Evolutionary conservation across 2,113 vertebrate genomes (phyloP).

Genomic region (Paedocypris sp.): DNA sequence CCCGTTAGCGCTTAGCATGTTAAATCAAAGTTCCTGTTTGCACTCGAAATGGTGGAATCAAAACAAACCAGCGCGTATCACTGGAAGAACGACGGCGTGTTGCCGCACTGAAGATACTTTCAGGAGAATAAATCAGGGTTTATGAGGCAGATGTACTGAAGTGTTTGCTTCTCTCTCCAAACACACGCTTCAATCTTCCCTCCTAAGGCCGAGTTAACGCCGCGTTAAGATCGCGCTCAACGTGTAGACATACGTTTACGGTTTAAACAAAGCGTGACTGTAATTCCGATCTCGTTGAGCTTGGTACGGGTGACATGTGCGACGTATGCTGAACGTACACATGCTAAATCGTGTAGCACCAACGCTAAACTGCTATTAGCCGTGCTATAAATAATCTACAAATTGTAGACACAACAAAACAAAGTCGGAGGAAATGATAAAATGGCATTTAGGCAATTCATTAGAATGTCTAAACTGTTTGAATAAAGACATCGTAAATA

Average conservation of each 20-base stretch:
- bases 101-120: slow-evolving; percentile 18
- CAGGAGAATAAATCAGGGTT: slow-evolving; percentile 18
- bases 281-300: too few relatives aligned
- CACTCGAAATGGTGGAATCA: slow-evolving; percentile 26
- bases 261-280: too few relatives aligned
- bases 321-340: too few relatives aligned
- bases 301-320: too few relatives aligned
- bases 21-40: slow-evolving; percentile 17
- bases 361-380: too few relatives aligned
- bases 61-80: slow-evolving; percentile 18
- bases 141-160: slow-evolving; percentile 20
- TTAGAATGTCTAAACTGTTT: too few relatives aligned
- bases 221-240: not conserved
- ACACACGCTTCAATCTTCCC: slow-evolving; percentile 17
- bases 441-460: not conserved
- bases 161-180: slow-evolving; percentile 27
- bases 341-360: too few relatives aligned
- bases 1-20: slow-evolving; percentile 9
- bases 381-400: not conserved
- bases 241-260: too few relatives aligned
- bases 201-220: not conserved
- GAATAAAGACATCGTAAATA: too few relatives aligned
- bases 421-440: not conserved
- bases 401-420: not conserved
- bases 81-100: slow-evolving; percentile 26